Evolutionary conservation across 1,140 invertebrate genomes (phyloP).

Genomic region (Lepidurus apus): DNA sequence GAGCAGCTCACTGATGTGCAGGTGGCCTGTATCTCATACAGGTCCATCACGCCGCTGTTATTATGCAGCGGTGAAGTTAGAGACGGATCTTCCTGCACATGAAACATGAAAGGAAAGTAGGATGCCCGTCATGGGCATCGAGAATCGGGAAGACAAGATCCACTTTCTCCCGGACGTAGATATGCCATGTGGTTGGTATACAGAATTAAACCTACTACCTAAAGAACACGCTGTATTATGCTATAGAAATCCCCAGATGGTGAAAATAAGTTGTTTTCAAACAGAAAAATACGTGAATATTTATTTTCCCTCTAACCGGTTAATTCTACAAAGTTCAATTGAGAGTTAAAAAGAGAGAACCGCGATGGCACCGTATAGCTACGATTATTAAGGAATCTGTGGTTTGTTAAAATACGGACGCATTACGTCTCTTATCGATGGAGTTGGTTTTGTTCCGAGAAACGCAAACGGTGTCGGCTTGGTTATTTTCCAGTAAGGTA

Average conservation of each 20-base stretch:
- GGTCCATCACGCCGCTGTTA: background rate
- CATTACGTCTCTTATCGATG: background rate
- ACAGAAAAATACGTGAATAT: no score
- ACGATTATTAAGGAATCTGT: background rate
- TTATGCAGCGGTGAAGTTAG: constrained; percentile 8
- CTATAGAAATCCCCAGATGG: background rate
- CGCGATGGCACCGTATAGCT: background rate
- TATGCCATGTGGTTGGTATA: background rate
- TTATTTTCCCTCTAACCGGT: no score
- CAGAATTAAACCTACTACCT: background rate
- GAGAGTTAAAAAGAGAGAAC: background rate
- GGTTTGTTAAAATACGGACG: background rate
- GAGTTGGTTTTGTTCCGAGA: constrained; percentile 7
- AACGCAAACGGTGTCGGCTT: background rate
- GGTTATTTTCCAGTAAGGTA: background rate
- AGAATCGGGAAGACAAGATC: constrained; percentile 5
- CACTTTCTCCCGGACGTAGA: constrained; percentile 13
- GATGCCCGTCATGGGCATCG: constrained; percentile 20
- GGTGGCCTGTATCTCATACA: background rate
- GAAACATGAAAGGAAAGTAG: constrained; percentile 3
- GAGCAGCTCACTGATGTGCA: background rate
- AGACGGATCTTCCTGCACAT: constrained; percentile 13
- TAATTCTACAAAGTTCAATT: background rate
- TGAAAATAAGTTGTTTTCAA: no score
- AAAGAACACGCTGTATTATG: background rate